A percentile compares a stretch with the other conserved stretches of the same genome.
Conservation (phyloP, 2,113 vertebrate genomes). For the Acinonyx jubatus region DNA sequence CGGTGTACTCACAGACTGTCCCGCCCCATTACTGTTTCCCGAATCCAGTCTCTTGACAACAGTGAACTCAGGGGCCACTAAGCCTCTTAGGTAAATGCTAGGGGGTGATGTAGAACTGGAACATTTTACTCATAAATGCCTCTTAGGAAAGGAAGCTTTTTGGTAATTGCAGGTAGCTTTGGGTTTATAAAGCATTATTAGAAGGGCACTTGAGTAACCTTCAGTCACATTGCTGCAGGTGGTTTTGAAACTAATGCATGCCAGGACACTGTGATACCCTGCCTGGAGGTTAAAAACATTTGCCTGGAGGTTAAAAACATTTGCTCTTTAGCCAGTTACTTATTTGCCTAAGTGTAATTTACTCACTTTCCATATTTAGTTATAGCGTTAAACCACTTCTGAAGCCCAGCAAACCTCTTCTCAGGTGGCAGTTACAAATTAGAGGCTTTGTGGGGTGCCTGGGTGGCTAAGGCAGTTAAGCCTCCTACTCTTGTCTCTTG, state of each 20-base stretch:
- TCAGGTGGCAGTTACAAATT: not conserved
- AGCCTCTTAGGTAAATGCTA: not conserved
- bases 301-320: constrained; percentile 41
- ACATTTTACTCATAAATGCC: not conserved
- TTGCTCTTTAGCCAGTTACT: not conserved
- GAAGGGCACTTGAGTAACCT: constrained; percentile 18
- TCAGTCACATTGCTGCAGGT: not conserved
- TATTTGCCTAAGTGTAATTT: not conserved
- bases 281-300: constrained; percentile 33
- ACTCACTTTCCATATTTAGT: not conserved
- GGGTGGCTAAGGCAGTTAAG: no score
- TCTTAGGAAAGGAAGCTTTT: not conserved
- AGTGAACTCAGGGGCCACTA: not conserved
- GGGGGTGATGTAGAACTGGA: not conserved
- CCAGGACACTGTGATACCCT: not conserved
- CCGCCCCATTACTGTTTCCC: not conserved
- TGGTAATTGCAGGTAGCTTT: not conserved
- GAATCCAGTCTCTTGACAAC: not conserved
- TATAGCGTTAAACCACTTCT: constrained; percentile 7
- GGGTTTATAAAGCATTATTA: not conserved
- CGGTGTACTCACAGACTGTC: not conserved
- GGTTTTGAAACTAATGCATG: not conserved
- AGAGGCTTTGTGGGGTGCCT: not conserved
- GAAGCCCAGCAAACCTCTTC: not conserved
- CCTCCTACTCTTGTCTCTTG: no score